These are phyloP conservation scores for Hyphantria cunea DNA, from an alignment of 1,140 invertebrate species.

Conservation along the genomic window DNA sequence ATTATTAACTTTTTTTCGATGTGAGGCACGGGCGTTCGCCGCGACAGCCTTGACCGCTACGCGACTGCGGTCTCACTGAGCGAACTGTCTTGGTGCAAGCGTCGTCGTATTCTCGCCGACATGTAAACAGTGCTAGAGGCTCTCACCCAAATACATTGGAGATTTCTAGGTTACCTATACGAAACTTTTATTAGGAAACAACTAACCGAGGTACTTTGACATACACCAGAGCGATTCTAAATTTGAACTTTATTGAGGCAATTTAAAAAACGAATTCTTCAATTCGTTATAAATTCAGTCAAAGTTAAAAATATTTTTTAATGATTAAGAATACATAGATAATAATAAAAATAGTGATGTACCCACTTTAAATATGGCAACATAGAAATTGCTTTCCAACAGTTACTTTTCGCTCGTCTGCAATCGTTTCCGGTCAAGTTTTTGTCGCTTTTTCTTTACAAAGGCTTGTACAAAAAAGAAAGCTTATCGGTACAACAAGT, in stretches of 20 bases:
- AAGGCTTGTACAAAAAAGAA: conserved; percentile 51
- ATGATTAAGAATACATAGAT: no score
- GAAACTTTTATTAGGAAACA: neutral
- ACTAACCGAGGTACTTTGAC: conserved; percentile 1
- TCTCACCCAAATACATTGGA: conserved; percentile 27
- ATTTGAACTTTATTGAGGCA: no score
- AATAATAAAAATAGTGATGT: no score
- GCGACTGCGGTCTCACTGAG: conserved; percentile 68
- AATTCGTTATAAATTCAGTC: no score
- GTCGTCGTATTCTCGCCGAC: conserved; percentile 49
- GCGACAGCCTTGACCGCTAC: conserved; percentile 72
- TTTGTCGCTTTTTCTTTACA: conserved; percentile 43
- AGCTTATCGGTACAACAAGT: conserved; percentile 41
- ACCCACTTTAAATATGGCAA: conserved; percentile 6
- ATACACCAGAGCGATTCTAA: neutral
- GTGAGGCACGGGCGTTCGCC: conserved; percentile 46
- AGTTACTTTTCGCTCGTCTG: conserved; percentile 71
- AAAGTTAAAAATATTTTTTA: no score
- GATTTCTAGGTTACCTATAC: conserved; percentile 18
- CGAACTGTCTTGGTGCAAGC: conserved; percentile 48
- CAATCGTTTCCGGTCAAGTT: conserved; percentile 70
- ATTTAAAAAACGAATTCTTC: no score
- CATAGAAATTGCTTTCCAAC: conserved; percentile 59
- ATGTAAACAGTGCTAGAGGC: conserved; percentile 29
- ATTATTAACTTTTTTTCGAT: conserved; percentile 46